phyloP scores from a whole-genome alignment of 1,140 invertebrate genomes.

The Rhopalosiphum maidis region DNA sequence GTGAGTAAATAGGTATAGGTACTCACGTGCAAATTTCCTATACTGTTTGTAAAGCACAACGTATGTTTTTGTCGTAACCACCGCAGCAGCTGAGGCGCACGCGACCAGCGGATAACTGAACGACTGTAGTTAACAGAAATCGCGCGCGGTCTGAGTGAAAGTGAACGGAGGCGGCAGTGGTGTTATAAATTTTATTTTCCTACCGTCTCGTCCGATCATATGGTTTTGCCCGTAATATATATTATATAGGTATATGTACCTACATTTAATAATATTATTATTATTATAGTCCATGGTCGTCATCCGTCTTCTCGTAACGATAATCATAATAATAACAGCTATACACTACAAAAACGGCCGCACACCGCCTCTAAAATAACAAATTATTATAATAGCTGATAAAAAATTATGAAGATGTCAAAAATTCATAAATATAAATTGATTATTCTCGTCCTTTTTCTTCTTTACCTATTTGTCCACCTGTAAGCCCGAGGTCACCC shows the following conservation, averaged over 20 bases:
- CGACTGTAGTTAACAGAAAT: neutral
- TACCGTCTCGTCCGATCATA: neutral
- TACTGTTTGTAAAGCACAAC: neutral
- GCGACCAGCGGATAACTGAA: constrained; percentile 13
- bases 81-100: neutral
- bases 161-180: constrained; percentile 2
- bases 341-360: too few species aligned
- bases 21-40: constrained; percentile 13
- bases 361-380: neutral
- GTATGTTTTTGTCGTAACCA: neutral
- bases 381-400: neutral
- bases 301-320: too few species aligned
- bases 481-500: neutral
- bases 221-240: neutral
- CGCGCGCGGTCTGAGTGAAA: constrained; percentile 7
- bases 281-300: too few species aligned
- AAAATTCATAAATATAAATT: neutral
- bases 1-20: neutral
- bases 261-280: neutral
- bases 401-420: too few species aligned
- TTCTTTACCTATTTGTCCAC: neutral
- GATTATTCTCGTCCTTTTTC: neutral
- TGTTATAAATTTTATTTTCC: neutral
- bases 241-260: too few species aligned
- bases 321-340: too few species aligned